Base-by-base conservation (phyloP, 1,140 invertebrate species). In the Drosophila leontia region DNA sequence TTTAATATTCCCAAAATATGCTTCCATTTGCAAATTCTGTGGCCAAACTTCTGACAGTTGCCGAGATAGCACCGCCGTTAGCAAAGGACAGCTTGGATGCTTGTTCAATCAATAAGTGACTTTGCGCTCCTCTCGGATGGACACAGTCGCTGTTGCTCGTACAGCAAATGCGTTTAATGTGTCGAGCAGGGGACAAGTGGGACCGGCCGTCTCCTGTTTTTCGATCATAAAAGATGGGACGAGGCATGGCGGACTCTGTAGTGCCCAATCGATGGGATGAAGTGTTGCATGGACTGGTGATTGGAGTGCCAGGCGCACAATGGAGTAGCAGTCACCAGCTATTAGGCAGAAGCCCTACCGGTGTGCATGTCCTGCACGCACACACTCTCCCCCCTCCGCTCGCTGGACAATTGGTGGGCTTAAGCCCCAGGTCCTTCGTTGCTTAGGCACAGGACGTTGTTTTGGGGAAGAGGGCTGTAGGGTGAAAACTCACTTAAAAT, bases 401-500 rank as follows among this genome's bases (percentile, higher is more conserved):
- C 32, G 37, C 47, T 47, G 68, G 17, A 72, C 67, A 60, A 72
- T 60, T 29, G 44, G 67, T 41, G 45, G 19, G n/a, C 45, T 56
- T 56, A n/a, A 53, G 44, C 48, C 42, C 48, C 23, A 56, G 62
- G 62, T 61, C 50, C 60, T 23, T 37, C 34, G 61, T 29, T 69
- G 59, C 65, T 63, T 60, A 42, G 69, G 51, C 23, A 6, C 48
- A 9, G 35, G 15, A 63, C 74, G 63, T 84, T 88, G 84, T 88
- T 87, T 87, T 77, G 19, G 41, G 63, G 59, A 44, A 11, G 47
- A n/a, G 47, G 23, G 7, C 47, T 35, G 50, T 19, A 63, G 84
- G 62, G 59, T 60, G 80, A 84, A 85, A 80, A 90, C 82, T 88
- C 85, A 78, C 80, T 87, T 80, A 80, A 84, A 90, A 71, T 60